phyloP scores from a whole-genome alignment of 2,888 invertebrate genomes.

The Polietes domitor region DNA sequence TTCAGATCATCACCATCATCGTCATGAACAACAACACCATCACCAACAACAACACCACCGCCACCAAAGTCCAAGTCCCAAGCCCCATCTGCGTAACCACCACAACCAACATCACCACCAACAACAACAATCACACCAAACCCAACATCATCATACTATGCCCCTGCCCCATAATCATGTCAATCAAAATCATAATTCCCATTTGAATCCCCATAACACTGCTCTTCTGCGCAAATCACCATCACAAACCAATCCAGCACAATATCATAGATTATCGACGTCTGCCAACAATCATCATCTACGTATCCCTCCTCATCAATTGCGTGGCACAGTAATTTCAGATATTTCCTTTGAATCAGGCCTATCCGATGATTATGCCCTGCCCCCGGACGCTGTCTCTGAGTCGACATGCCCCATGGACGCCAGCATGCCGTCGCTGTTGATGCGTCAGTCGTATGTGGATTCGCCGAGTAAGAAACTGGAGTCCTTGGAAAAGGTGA shows the following conservation, averaged over 20 bases:
- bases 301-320: slow-evolving; percentile 74
- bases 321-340: slow-evolving; percentile 83
- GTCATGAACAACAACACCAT: slow-evolving; percentile 12
- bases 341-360: slow-evolving; percentile 96
- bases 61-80: slow-evolving; percentile 1
- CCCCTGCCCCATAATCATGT: slow-evolving; percentile 65
- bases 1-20: slow-evolving; percentile 24
- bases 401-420: slow-evolving; percentile 88
- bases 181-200: slow-evolving; percentile 52
- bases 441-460: slow-evolving; percentile 84
- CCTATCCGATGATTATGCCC: slow-evolving; percentile 97
- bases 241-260: slow-evolving; percentile 67
- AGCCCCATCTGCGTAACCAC: slow-evolving; percentile 7
- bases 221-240: slow-evolving; percentile 67
- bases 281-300: slow-evolving; percentile 74
- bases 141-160: slow-evolving; percentile 59
- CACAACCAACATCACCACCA: slow-evolving; percentile 36
- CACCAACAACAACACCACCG: neutral
- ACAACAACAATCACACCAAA: slow-evolving; percentile 39
- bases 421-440: slow-evolving; percentile 86
- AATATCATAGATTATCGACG: slow-evolving; percentile 59
- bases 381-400: slow-evolving; percentile 96
- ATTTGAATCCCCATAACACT: slow-evolving; percentile 61
- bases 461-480: slow-evolving; percentile 84
- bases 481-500: slow-evolving; percentile 91